These are phyloP conservation scores for Trematomus bernacchii DNA, from an alignment of 2,797 vertebrate genomes.

Conservation along the genomic window DNA sequence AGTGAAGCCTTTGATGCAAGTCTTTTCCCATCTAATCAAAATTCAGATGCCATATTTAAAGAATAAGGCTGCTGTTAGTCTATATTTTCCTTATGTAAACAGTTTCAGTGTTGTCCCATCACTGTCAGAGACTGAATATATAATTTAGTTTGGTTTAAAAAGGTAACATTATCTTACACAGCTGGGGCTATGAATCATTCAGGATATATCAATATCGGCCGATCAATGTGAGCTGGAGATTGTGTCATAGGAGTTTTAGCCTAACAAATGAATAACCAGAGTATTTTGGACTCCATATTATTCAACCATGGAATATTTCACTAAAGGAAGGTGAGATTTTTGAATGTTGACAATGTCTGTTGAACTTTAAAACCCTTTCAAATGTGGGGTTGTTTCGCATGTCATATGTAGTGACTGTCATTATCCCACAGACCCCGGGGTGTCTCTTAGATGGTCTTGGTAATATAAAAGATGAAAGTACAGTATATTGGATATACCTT, in stretches of 20 bases:
- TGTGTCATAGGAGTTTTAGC: not conserved
- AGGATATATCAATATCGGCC: not conserved
- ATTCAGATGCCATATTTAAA: conserved; percentile 16
- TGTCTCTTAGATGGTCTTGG: conserved; percentile 13
- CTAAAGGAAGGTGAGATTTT: not conserved
- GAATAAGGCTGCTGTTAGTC: conserved; percentile 10
- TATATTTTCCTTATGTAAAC: conserved; percentile 5
- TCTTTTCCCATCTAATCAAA: conserved; percentile 27
- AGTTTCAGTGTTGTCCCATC: not conserved
- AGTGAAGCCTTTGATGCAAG: conserved; percentile 18
- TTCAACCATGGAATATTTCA: not conserved
- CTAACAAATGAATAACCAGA: not conserved
- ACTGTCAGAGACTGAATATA: not conserved
- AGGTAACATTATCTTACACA: not conserved
- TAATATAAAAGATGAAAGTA: not conserved
- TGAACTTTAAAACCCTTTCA: not conserved
- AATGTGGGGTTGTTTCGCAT: conserved; percentile 3
- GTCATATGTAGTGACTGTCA: not conserved
- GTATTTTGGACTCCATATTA: not conserved
- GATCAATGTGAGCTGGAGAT: not conserved
- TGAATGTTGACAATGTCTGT: not conserved
- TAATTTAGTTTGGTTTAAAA: not conserved
- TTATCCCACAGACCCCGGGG: not conserved
- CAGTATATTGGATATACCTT: not conserved
- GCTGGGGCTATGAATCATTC: not conserved